phyloP scores from a whole-genome alignment of 37 sponge, comb jelly and placozoan genomes.

The Corticium candelabrum region DNA sequence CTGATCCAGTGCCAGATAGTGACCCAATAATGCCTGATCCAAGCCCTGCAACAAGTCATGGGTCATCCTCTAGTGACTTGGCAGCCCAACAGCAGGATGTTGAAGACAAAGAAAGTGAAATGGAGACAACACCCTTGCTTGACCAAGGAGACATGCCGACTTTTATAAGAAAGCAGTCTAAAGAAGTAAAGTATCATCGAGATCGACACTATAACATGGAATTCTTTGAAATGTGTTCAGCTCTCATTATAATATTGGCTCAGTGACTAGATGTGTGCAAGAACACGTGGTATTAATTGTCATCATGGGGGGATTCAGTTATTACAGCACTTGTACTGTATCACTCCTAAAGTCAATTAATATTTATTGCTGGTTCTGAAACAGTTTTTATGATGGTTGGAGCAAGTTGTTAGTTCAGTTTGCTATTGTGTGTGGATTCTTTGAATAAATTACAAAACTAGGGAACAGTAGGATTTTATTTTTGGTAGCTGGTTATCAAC shows the following conservation, averaged over 20 bases:
- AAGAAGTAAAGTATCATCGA: not conserved
- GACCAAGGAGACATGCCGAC: not conserved
- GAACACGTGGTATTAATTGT: not conserved
- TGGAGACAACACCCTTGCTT: not conserved
- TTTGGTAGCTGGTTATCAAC: too few species aligned
- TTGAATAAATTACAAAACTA: too few species aligned
- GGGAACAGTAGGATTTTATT: too few species aligned
- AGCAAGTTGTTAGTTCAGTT: too few species aligned
- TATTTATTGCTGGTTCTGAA: too few species aligned
- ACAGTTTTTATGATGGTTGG: too few species aligned
- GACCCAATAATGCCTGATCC: not conserved
- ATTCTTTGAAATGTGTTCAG: constrained; percentile 70
- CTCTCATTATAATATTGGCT: constrained; percentile 50
- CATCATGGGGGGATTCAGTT: not conserved
- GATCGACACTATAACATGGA: constrained; percentile 55
- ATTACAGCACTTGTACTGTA: not conserved
- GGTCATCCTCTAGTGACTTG: not conserved
- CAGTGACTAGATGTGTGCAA: too few species aligned
- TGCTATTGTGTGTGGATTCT: too few species aligned
- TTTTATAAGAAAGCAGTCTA: not conserved
- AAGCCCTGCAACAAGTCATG: not conserved
- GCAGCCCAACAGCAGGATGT: not conserved
- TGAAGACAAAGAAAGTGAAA: not conserved
- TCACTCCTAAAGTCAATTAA: too few species aligned
- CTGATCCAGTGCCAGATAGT: not conserved